Evolutionary conservation across 2,113 vertebrate species (phyloP).

Genomic region (Macquaria australasica): DNA sequence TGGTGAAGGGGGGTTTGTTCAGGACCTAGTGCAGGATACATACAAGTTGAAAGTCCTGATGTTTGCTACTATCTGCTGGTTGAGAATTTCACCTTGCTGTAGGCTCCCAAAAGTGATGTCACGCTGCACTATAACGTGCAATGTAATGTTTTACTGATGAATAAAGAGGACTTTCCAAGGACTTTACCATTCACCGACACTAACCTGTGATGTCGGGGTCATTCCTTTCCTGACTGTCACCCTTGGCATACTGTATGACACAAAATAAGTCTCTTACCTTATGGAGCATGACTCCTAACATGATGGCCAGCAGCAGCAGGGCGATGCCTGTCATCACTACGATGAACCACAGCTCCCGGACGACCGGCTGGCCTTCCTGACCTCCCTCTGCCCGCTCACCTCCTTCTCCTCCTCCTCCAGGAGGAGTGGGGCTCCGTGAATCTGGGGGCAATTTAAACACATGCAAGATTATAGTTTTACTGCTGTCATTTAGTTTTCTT

Average conservation of each 20-base stretch:
- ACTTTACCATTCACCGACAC: too few relatives aligned
- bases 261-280: conserved; percentile 64
- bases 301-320: conserved; percentile 90
- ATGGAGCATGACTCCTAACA: conserved; percentile 89
- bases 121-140: too few relatives aligned
- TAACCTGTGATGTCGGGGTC: neutral
- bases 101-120: neutral
- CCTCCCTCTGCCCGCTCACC: conserved; percentile 80
- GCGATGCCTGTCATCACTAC: conserved; percentile 89
- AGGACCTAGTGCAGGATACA: conserved; percentile 86
- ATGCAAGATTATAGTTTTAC: neutral
- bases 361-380: conserved; percentile 69
- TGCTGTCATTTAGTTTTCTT: neutral
- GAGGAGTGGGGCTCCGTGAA: conserved; percentile 84
- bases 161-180: too few relatives aligned
- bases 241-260: neutral
- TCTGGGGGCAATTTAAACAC: conserved; percentile 70
- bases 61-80: neutral
- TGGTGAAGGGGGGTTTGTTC: conserved; percentile 87
- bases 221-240: neutral
- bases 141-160: too few relatives aligned
- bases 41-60: neutral
- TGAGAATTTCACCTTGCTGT: neutral
- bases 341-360: conserved; percentile 95
- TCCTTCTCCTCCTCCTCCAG: conserved; percentile 80